Percentiles rank a stretch among this genome's conserved stretches.
phyloP scores from a whole-genome alignment of 2,797 vertebrate genomes.

The Gallirallus australis region DNA sequence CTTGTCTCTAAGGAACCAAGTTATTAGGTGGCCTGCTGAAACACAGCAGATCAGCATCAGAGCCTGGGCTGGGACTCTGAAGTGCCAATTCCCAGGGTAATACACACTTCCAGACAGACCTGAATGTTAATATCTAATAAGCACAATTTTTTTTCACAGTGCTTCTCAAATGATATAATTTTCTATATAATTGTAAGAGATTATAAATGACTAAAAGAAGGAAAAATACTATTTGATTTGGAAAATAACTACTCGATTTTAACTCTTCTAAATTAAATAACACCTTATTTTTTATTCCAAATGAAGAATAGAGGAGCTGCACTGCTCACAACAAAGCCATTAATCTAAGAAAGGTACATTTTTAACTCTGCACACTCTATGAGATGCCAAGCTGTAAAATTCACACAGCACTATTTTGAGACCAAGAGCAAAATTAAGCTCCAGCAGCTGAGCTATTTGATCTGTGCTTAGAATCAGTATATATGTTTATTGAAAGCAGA shows the following conservation, averaged over 20 bases:
- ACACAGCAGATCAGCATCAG: not conserved
- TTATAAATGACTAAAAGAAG: not conserved
- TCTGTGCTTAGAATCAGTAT: not conserved
- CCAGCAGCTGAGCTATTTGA: not conserved
- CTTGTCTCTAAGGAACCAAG: not conserved
- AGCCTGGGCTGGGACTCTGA: not conserved
- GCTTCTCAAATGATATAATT: not conserved
- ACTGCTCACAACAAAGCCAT: not conserved
- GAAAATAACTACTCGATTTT: not conserved
- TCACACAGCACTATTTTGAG: not conserved
- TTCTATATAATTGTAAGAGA: not conserved
- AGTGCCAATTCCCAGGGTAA: not conserved
- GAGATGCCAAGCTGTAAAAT: not conserved
- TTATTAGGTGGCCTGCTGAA: not conserved
- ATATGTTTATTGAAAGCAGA: not conserved
- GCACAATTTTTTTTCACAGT: not conserved
- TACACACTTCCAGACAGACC: not conserved
- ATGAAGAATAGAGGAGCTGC: not conserved
- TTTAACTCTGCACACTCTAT: not conserved
- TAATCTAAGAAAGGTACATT: not conserved
- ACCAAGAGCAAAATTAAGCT: not conserved
- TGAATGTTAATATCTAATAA: not conserved
- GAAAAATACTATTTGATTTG: not conserved
- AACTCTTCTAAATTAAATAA: conserved; percentile 20
- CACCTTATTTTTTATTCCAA: not conserved